Conservation (phyloP, 2,113 vertebrate genomes). For the Lampris incognitus region DNA sequence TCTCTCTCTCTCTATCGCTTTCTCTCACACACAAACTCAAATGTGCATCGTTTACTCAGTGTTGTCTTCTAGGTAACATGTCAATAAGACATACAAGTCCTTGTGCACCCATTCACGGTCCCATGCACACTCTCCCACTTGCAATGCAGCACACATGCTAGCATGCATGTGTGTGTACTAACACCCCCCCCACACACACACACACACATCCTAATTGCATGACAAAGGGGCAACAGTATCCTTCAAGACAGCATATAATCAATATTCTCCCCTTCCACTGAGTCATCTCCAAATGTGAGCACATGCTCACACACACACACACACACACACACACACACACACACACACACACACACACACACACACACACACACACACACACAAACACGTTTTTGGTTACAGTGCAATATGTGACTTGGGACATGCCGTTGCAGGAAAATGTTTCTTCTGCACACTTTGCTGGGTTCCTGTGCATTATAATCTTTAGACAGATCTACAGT, state of each 20-base stretch:
- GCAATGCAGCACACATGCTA: conserved; percentile 13
- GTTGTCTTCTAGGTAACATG: no score
- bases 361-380: conserved; percentile 12
- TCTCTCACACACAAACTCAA: neutral
- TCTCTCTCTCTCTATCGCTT: neutral
- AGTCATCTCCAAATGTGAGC: neutral
- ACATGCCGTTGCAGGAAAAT: conserved; percentile 12
- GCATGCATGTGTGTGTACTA: neutral
- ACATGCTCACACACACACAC: neutral
- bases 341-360: conserved; percentile 1
- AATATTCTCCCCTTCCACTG: conserved; percentile 58
- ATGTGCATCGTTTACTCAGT: neutral
- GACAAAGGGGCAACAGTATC: conserved; percentile 24
- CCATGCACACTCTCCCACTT: neutral
- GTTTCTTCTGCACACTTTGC: neutral
- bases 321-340: conserved; percentile 23
- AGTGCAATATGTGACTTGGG: conserved; percentile 1
- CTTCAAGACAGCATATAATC: conserved; percentile 51
- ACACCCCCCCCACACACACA: neutral
- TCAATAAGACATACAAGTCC: neutral
- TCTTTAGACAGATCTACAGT: conserved; percentile 41
- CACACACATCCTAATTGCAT: conserved; percentile 41
- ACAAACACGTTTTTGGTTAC: neutral
- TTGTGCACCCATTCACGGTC: neutral
- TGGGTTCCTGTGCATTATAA: conserved; percentile 31